Base-by-base conservation (phyloP, 2,888 invertebrate species). In the Aporophyla nigra region DNA sequence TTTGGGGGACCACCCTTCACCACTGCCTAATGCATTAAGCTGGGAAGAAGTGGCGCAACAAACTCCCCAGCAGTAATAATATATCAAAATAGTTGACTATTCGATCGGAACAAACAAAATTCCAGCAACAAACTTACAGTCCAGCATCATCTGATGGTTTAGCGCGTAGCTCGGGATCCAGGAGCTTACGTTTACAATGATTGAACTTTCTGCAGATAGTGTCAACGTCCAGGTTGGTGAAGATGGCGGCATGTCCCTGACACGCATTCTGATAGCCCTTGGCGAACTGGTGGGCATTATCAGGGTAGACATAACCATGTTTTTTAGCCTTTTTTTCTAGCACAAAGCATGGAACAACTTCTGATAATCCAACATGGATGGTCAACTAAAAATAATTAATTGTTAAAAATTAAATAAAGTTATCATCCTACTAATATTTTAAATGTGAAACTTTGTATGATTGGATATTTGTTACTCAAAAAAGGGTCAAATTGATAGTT, bases 301-400 rank as follows among this genome's bases (percentile, higher is more conserved):
- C 54, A 49, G 49, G 16, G 16, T 4, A 5, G 1, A 0, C 2
- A 24, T 54, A 68, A 16, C 33, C 40, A 16, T 4, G 4, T 21
- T 19, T 54, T 1, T n/a, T 24, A 98, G 98, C 81, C 33, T 96
- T 96, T 63, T 96, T 97, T 93, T 99, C 99, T 65, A 99, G 89
- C 0, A 97, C 98, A 56, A 99, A 93, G 86, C 97, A 96, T 43
- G 40, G n/a, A 4, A 96, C 27, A 94, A 78, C 91, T 0, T 98
- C 98, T 58, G 27, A 12, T 66, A 98, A 98, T 19, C 99, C 99
- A 19, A 98, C 98, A 91, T 99, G 98, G 53, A 99, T 97, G 84
- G 98, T 97, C 71, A 98, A 94, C 98, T 98, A 92, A 53, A 97
- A 33, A 33, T 9, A 9, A 43, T 9, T 43, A 9, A 33, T 33